Conservation (phyloP, 2,888 invertebrate species). For the Leptinotarsa haldemani region DNA sequence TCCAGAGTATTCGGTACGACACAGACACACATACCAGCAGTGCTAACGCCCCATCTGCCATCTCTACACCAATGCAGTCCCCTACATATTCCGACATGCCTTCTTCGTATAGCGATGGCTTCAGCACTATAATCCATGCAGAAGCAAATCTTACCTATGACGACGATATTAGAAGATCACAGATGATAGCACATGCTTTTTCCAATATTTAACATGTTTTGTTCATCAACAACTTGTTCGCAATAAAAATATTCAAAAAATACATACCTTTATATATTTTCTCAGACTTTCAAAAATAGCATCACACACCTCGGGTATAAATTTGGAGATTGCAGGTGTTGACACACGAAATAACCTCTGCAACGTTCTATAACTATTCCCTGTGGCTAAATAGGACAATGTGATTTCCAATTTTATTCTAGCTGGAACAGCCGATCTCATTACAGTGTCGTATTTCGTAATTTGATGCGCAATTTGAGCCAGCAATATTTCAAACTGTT, state of each 20-base stretch:
- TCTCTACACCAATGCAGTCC: too few relatives aligned
- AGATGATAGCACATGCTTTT: not conserved
- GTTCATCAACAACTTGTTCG: not conserved
- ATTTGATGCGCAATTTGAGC: constrained; percentile 17
- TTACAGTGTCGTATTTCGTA: constrained; percentile 9
- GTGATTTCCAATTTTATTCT: constrained; percentile 27
- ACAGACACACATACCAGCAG: too few relatives aligned
- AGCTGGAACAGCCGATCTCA: constrained; percentile 26
- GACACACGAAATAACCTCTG: constrained; percentile 16
- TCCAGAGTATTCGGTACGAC: too few relatives aligned
- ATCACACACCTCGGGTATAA: constrained; percentile 23
- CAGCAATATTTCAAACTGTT: constrained; percentile 20
- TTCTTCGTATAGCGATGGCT: too few relatives aligned
- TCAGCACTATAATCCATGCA: too few relatives aligned
- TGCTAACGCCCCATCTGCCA: too few relatives aligned
- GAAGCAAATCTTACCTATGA: too few relatives aligned
- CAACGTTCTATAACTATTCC: constrained; percentile 21
- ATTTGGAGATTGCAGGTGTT: constrained; percentile 17
- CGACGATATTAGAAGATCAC: too few relatives aligned
- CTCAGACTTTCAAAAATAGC: constrained; percentile 8
- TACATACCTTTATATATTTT: constrained; percentile 23
- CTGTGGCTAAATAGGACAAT: constrained; percentile 18
- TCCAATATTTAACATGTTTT: constrained; percentile 16
- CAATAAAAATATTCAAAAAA: constrained; percentile 17
- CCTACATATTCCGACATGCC: too few relatives aligned